Conservation (phyloP, 2,113 vertebrate genomes). For the Vulpes vulpes region DNA sequence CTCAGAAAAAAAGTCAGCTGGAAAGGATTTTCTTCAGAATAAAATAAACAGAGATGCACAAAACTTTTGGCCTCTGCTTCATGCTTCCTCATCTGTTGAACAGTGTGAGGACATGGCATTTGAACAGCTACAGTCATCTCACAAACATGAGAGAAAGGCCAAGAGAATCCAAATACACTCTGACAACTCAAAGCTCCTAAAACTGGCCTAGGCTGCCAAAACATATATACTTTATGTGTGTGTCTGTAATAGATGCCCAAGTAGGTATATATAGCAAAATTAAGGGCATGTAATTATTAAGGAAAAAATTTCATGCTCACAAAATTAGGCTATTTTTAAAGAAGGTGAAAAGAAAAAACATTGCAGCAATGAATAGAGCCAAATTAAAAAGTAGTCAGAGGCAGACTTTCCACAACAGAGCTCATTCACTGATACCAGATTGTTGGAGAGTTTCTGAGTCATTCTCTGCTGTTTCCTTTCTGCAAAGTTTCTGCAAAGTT, state of each 20-base stretch:
- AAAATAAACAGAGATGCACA: conserved; percentile 16
- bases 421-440: background rate
- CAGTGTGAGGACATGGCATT: background rate
- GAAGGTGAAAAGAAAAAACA: background rate
- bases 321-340: conserved; percentile 5
- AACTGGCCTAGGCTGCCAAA: background rate
- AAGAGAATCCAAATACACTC: background rate
- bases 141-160: background rate
- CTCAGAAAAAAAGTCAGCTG: background rate
- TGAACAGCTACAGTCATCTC: background rate
- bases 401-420: background rate
- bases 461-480: background rate
- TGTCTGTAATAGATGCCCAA: background rate
- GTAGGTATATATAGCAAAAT: background rate
- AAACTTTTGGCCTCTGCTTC: background rate
- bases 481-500: background rate
- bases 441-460: background rate
- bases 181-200: background rate
- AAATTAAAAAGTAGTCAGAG: background rate
- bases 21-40: background rate
- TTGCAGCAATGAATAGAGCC: background rate
- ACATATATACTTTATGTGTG: accelerated
- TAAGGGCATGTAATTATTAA: background rate
- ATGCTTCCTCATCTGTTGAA: background rate
- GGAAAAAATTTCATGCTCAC: background rate